Conservation (phyloP, 2,113 vertebrate genomes). For the Notothenia rossii region DNA sequence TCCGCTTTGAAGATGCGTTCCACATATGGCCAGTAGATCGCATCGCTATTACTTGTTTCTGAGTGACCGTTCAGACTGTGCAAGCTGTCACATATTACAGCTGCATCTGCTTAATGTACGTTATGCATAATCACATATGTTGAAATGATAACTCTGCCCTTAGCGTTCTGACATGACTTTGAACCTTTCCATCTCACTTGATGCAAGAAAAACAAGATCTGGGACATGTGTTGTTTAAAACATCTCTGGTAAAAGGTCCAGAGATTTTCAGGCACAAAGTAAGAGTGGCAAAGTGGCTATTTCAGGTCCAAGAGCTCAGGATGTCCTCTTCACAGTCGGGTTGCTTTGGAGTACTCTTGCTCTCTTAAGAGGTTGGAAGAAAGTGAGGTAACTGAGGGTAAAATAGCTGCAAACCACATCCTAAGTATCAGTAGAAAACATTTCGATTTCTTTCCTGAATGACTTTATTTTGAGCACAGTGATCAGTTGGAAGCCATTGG, state of each 20-base stretch:
- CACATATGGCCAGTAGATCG: too few relatives aligned
- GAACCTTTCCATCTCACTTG: too few relatives aligned
- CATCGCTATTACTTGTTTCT: too few relatives aligned
- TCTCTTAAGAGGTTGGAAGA: neutral
- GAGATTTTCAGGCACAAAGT: neutral
- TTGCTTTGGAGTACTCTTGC: slow-evolving; percentile 3
- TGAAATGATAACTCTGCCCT: too few relatives aligned
- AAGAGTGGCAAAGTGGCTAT: neutral
- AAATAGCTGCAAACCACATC: neutral
- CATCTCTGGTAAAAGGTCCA: neutral
- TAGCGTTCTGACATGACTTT: too few relatives aligned
- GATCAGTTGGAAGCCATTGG: slow-evolving; percentile 26
- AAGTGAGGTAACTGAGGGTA: neutral
- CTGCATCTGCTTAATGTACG: too few relatives aligned
- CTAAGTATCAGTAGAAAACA: neutral
- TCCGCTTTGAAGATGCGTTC: too few relatives aligned
- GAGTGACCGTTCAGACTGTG: too few relatives aligned
- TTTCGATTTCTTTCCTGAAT: neutral
- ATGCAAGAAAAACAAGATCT: too few relatives aligned
- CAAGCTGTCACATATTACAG: too few relatives aligned
- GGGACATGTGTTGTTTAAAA: neutral
- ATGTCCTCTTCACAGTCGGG: slow-evolving; percentile 13
- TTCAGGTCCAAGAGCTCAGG: neutral
- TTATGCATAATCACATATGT: too few relatives aligned
- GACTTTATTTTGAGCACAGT: slow-evolving; percentile 1